phyloP scores from a whole-genome alignment of 2,797 vertebrate genomes.

The Chaenodraco wilsoni region DNA sequence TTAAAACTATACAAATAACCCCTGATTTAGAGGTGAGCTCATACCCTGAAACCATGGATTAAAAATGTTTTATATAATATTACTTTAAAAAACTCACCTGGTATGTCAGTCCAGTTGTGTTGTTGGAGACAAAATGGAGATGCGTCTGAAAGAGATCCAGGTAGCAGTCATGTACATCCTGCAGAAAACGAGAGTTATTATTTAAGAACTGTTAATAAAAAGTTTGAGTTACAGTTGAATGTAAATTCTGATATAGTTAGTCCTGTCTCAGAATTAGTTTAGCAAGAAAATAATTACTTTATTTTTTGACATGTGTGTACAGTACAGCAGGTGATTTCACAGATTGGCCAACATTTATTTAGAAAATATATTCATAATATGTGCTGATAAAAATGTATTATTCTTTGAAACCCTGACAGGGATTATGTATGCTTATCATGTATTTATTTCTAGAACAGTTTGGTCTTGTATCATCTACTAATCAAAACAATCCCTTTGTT shows the following conservation, averaged over 20 bases:
- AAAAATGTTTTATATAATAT: neutral
- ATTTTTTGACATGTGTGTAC: neutral
- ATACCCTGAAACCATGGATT: neutral
- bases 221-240: neutral
- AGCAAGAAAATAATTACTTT: too few species aligned
- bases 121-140: conserved; percentile 94
- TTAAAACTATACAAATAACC: conserved; percentile 3
- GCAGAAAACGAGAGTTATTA: conserved; percentile 21
- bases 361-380: neutral
- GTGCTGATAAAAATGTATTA: conserved; percentile 17
- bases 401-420: neutral
- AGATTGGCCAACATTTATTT: neutral
- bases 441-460: conserved; percentile 12
- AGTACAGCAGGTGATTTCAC: conserved; percentile 1
- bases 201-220: neutral
- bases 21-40: neutral
- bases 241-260: neutral
- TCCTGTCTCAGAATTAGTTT: too few species aligned
- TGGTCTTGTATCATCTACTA: conserved; percentile 1
- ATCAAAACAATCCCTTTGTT: neutral
- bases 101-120: conserved; percentile 89
- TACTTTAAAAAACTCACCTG: conserved; percentile 83
- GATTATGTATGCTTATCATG: conserved; percentile 1
- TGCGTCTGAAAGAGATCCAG: conserved; percentile 95
- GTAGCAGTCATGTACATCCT: conserved; percentile 95